These are phyloP conservation scores for Pedionomus torquatus DNA, from an alignment of 2,113 vertebrate genomes.

Conservation along the genomic window DNA sequence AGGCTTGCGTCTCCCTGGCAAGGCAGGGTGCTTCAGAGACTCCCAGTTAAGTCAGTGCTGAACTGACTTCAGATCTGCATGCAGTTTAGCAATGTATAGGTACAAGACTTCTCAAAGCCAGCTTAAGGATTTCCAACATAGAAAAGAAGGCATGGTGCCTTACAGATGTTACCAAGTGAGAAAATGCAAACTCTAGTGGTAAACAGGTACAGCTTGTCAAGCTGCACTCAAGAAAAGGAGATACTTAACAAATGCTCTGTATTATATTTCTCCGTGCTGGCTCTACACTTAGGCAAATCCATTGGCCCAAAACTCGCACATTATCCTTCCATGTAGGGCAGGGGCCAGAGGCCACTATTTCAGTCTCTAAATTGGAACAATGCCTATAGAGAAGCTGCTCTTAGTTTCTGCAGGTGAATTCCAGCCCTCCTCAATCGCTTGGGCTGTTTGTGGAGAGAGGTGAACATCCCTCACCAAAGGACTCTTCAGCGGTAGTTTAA, in stretches of 20 bases:
- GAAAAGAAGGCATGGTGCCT: neutral
- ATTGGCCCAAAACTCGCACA: neutral
- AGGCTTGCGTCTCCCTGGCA: neutral
- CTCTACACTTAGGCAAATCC: neutral
- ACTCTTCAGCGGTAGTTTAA: slow-evolving; percentile 1
- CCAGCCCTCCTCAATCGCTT: neutral
- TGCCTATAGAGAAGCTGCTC: neutral
- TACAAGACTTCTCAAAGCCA: neutral
- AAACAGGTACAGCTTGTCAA: neutral
- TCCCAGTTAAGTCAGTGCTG: neutral
- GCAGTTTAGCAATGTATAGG: neutral
- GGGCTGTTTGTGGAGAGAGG: neutral
- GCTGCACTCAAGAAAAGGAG: neutral
- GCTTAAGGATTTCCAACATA: neutral
- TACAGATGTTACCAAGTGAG: neutral
- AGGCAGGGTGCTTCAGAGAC: neutral
- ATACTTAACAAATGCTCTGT: neutral
- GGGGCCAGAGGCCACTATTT: neutral
- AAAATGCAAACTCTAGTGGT: neutral
- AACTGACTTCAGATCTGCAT: neutral
- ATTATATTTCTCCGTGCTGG: neutral
- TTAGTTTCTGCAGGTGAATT: neutral
- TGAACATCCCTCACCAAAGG: neutral
- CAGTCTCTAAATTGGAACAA: slow-evolving; percentile 6
- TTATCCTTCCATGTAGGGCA: neutral